Evolutionary conservation across 2,797 vertebrate genomes (phyloP).

Genomic region (Epinephelus malabaricus): DNA sequence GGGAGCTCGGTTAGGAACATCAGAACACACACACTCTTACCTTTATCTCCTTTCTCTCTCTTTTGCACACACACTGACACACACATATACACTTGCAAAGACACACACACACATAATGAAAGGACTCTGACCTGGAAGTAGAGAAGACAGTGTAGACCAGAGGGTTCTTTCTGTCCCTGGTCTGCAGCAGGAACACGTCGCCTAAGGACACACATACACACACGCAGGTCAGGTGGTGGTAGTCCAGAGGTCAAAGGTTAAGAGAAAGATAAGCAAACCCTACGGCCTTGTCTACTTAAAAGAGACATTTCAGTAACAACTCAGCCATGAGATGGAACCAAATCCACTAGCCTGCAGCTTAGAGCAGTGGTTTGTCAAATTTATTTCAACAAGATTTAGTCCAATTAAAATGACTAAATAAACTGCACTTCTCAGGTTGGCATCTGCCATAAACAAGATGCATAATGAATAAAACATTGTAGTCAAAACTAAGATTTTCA

Average conservation of each 20-base stretch:
- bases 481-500: no score
- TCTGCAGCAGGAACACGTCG: conserved; percentile 95
- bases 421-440: background rate
- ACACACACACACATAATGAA: conserved; percentile 39
- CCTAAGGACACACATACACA: conserved; percentile 83
- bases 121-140: conserved; percentile 92
- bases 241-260: conserved; percentile 71
- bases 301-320: conserved; percentile 49
- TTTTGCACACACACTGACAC: background rate
- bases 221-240: conserved; percentile 61
- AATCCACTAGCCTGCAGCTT: conserved; percentile 4
- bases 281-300: conserved; percentile 59
- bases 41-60: background rate
- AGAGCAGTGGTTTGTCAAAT: background rate
- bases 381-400: conserved; percentile 3
- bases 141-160: conserved; percentile 95
- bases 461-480: background rate
- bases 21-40: conserved; percentile 34
- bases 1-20: conserved; percentile 55
- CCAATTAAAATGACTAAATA: background rate
- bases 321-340: conserved; percentile 43
- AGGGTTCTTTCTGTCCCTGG: conserved; percentile 93
- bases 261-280: conserved; percentile 74
- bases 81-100: conserved; percentile 15
- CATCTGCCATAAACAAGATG: background rate